These are phyloP conservation scores for Cerastoderma edule DNA, from an alignment of 2,888 invertebrate genomes.

Conservation along the genomic window DNA sequence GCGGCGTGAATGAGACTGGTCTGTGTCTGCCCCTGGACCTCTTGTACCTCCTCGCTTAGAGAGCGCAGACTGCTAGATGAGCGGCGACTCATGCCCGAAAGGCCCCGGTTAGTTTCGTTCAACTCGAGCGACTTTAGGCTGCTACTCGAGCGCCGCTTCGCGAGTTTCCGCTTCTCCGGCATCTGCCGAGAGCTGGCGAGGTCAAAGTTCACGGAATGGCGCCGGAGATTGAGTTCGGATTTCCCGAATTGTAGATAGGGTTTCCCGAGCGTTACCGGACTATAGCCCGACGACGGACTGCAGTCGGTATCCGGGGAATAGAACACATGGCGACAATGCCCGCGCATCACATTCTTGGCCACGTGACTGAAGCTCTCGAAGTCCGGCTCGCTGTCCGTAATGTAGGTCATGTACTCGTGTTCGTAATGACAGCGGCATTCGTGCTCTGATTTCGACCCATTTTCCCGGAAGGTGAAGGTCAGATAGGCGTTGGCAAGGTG, in stretches of 20 bases:
- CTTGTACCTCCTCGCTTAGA: conserved; percentile 44
- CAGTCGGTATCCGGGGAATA: conserved; percentile 13
- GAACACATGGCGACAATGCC: conserved; percentile 47
- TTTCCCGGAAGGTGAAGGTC: conserved; percentile 56
- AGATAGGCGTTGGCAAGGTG: conserved; percentile 45
- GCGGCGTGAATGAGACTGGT: conserved; percentile 57
- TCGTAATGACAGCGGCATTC: conserved; percentile 58
- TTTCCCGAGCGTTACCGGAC: neutral
- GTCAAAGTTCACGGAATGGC: conserved; percentile 42
- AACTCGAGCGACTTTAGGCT: conserved; percentile 44
- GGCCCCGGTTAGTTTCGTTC: conserved; percentile 31
- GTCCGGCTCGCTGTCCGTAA: conserved; percentile 47
- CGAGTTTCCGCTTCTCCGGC: conserved; percentile 6
- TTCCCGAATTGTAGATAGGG: neutral
- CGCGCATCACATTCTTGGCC: conserved; percentile 52
- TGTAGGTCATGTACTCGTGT: conserved; percentile 60
- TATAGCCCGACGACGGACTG: conserved; percentile 8
- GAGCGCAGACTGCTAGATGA: conserved; percentile 43
- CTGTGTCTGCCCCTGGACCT: conserved; percentile 46
- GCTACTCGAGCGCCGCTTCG: conserved; percentile 38
- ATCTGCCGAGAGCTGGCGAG: conserved; percentile 16
- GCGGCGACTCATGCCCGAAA: conserved; percentile 24
- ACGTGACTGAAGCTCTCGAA: conserved; percentile 57
- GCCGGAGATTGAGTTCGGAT: conserved; percentile 29
- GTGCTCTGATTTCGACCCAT: conserved; percentile 39